Conservation (phyloP, 1,140 invertebrate species). For the Drosophila orena region DNA sequence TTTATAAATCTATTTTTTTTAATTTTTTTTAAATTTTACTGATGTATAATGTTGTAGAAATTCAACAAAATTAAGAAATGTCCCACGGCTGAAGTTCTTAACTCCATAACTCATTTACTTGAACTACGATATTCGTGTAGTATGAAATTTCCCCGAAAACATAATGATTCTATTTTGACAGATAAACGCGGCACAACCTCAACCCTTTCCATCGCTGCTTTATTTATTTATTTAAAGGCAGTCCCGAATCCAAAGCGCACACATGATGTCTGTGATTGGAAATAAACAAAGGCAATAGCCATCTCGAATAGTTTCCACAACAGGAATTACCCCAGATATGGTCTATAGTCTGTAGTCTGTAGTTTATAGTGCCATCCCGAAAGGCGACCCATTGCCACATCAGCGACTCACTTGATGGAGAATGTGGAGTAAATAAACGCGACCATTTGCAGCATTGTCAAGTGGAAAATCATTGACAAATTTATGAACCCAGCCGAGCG, state of each 20-base stretch:
- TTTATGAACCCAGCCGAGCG: constrained; percentile 35
- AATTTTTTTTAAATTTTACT: no score
- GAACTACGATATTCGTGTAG: background rate
- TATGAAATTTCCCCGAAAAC: background rate
- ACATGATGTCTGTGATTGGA: constrained; percentile 37
- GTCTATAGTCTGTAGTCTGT: no score
- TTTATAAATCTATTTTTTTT: no score
- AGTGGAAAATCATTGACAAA: constrained; percentile 64
- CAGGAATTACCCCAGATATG: constrained; percentile 30
- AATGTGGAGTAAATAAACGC: constrained; percentile 56
- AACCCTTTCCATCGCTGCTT: constrained; percentile 13
- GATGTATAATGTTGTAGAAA: no score
- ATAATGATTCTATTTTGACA: constrained; percentile 42
- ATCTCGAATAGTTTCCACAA: constrained; percentile 25
- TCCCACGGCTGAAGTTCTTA: no score
- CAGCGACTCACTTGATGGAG: constrained; percentile 20
- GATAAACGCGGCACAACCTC: constrained; percentile 5
- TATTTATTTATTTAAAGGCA: constrained; percentile 51
- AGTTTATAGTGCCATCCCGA: no score
- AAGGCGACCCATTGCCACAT: constrained; percentile 1
- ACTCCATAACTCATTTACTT: no score
- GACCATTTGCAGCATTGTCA: constrained; percentile 53
- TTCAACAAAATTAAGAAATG: no score
- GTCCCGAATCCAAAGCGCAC: constrained; percentile 11
- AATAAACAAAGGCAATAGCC: constrained; percentile 54